Evolutionary conservation across 2,888 invertebrate genomes (phyloP).

Genomic region (Lycophotia porphyrea): DNA sequence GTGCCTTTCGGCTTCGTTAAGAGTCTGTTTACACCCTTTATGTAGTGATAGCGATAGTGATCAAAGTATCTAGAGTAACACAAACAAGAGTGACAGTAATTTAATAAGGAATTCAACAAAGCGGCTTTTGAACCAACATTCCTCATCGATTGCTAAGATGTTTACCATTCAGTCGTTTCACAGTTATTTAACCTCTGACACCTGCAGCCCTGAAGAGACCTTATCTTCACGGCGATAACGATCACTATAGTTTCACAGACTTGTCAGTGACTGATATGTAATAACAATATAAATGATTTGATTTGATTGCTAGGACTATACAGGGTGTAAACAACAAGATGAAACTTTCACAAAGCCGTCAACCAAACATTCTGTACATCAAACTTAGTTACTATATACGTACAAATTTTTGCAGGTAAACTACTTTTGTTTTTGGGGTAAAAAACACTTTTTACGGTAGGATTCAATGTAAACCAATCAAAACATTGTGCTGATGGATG

Average conservation of each 20-base stretch:
- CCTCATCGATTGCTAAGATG: conserved; percentile 48
- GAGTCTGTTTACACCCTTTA: too few relatives aligned
- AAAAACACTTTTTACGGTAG: too few relatives aligned
- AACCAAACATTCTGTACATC: neutral
- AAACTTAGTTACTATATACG: neutral
- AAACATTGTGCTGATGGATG: too few relatives aligned
- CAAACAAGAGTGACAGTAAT: neutral
- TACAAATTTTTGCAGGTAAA: neutral
- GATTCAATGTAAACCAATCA: too few relatives aligned
- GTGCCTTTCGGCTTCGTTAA: too few relatives aligned
- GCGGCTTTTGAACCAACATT: conserved; percentile 42
- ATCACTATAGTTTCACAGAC: neutral
- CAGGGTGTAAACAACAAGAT: too few relatives aligned
- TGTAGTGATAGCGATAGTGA: too few relatives aligned
- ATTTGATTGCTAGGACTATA: neutral
- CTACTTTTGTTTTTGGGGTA: neutral
- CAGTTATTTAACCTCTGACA: neutral
- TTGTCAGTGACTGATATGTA: neutral
- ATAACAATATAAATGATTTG: neutral
- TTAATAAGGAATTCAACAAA: conserved; percentile 48
- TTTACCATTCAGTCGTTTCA: neutral
- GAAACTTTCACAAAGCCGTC: neutral
- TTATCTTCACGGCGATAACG: neutral
- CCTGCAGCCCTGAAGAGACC: neutral
- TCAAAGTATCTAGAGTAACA: neutral